Evolutionary conservation across 2,113 vertebrate species (phyloP).

Genomic region (Lipotes vexillifer): DNA sequence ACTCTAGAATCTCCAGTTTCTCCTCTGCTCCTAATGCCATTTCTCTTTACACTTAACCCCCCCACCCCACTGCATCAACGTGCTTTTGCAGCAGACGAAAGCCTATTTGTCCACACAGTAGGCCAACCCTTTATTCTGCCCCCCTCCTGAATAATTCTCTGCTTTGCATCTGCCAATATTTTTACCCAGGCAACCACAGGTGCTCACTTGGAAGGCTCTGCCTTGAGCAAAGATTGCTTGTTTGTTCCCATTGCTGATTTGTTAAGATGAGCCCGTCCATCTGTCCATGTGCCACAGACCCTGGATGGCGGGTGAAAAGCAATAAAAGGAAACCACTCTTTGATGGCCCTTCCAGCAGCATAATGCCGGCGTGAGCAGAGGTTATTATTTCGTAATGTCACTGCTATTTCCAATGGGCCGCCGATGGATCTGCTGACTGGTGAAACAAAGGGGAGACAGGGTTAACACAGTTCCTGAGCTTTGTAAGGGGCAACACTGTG

Average conservation of each 20-base stretch:
- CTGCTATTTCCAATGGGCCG: constrained; percentile 48
- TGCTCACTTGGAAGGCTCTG: constrained; percentile 26
- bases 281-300: constrained; percentile 40
- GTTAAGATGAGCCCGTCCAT: constrained; percentile 52
- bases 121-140: neutral
- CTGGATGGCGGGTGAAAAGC: constrained; percentile 38
- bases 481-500: neutral
- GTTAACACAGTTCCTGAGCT: constrained; percentile 32
- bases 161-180: constrained; percentile 26
- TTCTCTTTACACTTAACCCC: neutral
- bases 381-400: constrained; percentile 62
- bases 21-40: neutral
- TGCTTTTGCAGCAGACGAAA: constrained; percentile 32
- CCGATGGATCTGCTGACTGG: constrained; percentile 35
- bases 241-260: constrained; percentile 38
- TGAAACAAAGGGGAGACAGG: neutral
- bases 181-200: neutral
- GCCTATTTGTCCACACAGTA: neutral
- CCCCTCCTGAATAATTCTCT: constrained; percentile 33
- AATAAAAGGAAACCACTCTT: constrained; percentile 56
- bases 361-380: neutral
- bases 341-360: constrained; percentile 50
- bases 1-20: neutral
- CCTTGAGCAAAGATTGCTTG: constrained; percentile 20
- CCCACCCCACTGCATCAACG: neutral